These are phyloP conservation scores for Volucella inflata DNA, from an alignment of 2,888 invertebrate species.

Conservation along the genomic window DNA sequence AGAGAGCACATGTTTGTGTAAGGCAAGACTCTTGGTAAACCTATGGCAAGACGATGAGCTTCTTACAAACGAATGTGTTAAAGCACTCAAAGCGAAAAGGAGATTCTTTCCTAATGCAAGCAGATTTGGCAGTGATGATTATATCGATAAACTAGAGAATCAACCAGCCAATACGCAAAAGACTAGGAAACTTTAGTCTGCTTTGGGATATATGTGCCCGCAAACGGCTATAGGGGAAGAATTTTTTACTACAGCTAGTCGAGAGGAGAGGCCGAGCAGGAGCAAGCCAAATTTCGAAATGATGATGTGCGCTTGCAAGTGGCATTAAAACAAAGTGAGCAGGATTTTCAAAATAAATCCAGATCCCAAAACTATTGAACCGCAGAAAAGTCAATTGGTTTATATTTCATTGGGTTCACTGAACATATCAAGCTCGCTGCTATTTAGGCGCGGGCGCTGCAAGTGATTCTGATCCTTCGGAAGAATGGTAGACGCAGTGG, in stretches of 20 bases:
- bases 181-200: conserved; percentile 84
- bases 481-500: conserved; percentile 80
- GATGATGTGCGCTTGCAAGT: conserved; percentile 98
- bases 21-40: conserved; percentile 97
- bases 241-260: conserved; percentile 97
- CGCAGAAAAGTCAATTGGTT: conserved; percentile 90
- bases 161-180: conserved; percentile 83
- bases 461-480: conserved; percentile 86
- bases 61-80: conserved; percentile 96
- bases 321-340: conserved; percentile 96
- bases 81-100: conserved; percentile 98
- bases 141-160: conserved; percentile 88
- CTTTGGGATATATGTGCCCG: conserved; percentile 96
- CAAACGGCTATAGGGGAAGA: conserved; percentile 99
- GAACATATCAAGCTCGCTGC: conserved; percentile 84
- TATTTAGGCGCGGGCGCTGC: conserved; percentile 81
- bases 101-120: conserved; percentile 94
- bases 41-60: conserved; percentile 98
- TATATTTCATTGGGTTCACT: conserved; percentile 90
- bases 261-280: conserved; percentile 98
- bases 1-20: conserved; percentile 97
- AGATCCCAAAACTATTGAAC: conserved; percentile 78
- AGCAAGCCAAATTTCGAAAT: conserved; percentile 95
- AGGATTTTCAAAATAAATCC: conserved; percentile 87
- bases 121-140: conserved; percentile 94